Conservation (phyloP, 2,113 vertebrate genomes). For the Actenoides lindsayi region DNA sequence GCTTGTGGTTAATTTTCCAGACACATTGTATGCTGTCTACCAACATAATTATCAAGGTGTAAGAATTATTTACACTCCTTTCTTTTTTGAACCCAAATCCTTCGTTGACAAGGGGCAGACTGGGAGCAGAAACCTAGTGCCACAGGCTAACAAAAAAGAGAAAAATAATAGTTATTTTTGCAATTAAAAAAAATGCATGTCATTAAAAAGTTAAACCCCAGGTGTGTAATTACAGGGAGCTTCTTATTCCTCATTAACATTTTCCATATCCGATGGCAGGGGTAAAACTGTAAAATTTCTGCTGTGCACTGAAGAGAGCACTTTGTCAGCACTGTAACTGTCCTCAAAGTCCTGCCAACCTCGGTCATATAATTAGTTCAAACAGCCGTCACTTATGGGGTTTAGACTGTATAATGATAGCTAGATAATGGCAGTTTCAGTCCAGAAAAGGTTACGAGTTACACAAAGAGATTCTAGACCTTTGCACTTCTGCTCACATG, state of each 20-base stretch:
- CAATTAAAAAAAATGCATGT: neutral
- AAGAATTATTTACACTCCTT: neutral
- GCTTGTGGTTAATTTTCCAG: neutral
- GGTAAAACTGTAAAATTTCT: neutral
- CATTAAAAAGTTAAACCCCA: neutral
- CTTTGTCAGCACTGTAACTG: neutral
- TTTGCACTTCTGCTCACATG: rapidly evolving
- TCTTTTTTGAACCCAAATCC: neutral
- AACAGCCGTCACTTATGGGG: neutral
- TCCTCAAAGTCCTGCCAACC: neutral
- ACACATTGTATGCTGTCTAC: neutral
- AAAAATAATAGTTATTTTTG: neutral
- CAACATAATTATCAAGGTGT: neutral
- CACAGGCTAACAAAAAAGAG: neutral
- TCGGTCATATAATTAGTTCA: neutral
- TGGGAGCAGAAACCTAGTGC: neutral
- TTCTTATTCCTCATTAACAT: neutral
- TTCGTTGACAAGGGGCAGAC: neutral
- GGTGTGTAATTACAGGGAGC: neutral
- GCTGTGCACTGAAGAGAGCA: neutral
- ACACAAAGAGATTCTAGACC: neutral
- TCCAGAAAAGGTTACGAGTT: neutral
- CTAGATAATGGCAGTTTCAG: neutral
- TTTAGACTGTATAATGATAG: neutral
- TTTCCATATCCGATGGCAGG: neutral